phyloP scores from a whole-genome alignment of 2,113 vertebrate genomes.

The Propithecus coquereli region DNA sequence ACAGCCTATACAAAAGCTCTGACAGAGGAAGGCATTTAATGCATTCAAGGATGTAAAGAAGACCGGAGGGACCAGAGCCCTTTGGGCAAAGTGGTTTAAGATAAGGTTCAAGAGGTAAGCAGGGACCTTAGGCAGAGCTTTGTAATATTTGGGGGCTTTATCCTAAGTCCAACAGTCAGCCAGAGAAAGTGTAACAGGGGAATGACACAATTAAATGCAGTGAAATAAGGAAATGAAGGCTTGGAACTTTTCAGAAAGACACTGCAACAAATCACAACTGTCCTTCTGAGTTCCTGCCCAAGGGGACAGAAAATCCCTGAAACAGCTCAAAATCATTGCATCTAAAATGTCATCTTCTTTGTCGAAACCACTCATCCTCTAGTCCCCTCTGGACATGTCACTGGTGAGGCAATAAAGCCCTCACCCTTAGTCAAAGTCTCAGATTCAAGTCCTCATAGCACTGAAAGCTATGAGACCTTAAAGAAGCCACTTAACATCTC shows the following conservation, averaged over 20 bases:
- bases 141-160: neutral
- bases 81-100: neutral
- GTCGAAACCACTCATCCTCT: neutral
- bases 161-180: neutral
- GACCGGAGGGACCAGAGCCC: neutral
- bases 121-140: neutral
- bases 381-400: neutral
- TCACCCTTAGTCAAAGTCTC: neutral
- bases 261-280: neutral
- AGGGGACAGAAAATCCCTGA: neutral
- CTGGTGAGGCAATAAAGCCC: neutral
- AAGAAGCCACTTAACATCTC: neutral
- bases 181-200: neutral
- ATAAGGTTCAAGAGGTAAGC: neutral
- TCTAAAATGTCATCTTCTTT: neutral
- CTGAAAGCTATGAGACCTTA: neutral
- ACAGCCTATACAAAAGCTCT: neutral
- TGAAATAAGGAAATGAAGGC: neutral
- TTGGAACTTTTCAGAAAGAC: neutral
- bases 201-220: neutral
- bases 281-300: neutral
- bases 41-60: neutral
- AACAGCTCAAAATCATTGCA: neutral
- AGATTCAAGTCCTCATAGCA: neutral
- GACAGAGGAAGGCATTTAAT: neutral